Conservation (phyloP, 2,797 vertebrate species). For the Poeciliopsis gracilis region DNA sequence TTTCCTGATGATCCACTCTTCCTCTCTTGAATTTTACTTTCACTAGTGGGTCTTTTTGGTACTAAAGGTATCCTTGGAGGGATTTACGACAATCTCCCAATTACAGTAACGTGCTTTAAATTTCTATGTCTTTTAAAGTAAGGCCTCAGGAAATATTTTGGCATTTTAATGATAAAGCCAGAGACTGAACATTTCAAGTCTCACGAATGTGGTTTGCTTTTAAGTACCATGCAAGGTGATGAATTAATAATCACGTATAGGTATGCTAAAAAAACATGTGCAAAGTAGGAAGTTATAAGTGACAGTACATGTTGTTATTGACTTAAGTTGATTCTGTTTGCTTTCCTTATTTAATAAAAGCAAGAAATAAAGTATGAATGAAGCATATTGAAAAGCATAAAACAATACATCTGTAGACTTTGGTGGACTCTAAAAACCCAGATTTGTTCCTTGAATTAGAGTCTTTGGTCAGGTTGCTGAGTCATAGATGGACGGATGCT, state of each 20-base stretch:
- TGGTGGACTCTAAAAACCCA: conserved; percentile 6
- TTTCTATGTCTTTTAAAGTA: conserved; percentile 18
- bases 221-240: neutral
- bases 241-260: neutral
- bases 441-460: neutral
- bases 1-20: conserved; percentile 55
- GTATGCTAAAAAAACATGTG: neutral
- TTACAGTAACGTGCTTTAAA: conserved; percentile 19
- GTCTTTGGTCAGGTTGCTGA: neutral
- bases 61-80: neutral
- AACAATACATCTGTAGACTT: conserved; percentile 2
- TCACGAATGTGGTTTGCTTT: neutral
- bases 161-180: neutral
- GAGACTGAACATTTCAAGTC: neutral
- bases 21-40: conserved; percentile 63
- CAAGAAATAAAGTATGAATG: conserved; percentile 19
- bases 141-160: neutral
- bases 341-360: conserved; percentile 23
- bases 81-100: conserved; percentile 20
- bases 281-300: no score
- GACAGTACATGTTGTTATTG: neutral
- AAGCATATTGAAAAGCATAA: conserved; percentile 43
- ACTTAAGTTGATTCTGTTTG: neutral
- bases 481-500: neutral
- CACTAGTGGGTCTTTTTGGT: conserved; percentile 20